phyloP scores from a whole-genome alignment of 2,888 invertebrate genomes.

The Phaonia tiefii region DNA sequence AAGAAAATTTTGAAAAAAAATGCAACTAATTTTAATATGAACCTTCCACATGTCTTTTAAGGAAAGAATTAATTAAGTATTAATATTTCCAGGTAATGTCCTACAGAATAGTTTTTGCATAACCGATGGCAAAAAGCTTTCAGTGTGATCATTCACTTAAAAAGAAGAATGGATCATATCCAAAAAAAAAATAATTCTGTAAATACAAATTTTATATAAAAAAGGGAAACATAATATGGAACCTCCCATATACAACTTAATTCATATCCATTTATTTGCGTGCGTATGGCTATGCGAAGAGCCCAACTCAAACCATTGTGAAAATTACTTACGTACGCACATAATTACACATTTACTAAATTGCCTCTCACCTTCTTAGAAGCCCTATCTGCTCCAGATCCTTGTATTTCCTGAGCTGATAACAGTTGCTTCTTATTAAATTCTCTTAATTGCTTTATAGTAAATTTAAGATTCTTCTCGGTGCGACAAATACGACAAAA shows the following conservation, averaged over 20 bases:
- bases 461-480: constrained; percentile 69
- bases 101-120: too few species aligned
- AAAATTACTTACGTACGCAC: constrained; percentile 4
- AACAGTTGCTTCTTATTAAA: constrained; percentile 62
- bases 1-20: too few species aligned
- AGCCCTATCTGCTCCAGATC: constrained; percentile 50
- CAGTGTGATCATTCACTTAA: too few species aligned
- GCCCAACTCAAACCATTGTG: neutral
- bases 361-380: constrained; percentile 51
- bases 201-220: too few species aligned
- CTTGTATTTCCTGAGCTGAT: constrained; percentile 40
- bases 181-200: too few species aligned
- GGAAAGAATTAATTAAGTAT: too few species aligned
- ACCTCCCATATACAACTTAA: neutral
- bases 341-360: constrained; percentile 33
- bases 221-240: constrained; percentile 22
- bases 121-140: too few species aligned
- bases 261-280: constrained; percentile 17
- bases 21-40: too few species aligned
- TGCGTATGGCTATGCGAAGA: neutral
- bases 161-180: too few species aligned
- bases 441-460: constrained; percentile 65
- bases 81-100: too few species aligned
- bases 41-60: too few species aligned
- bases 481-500: constrained; percentile 70